A percentile compares a stretch with the other conserved stretches of the same genome.
These are phyloP conservation scores for Lagodon rhomboides DNA, from an alignment of 2,797 vertebrate species.

Conservation along the genomic window DNA sequence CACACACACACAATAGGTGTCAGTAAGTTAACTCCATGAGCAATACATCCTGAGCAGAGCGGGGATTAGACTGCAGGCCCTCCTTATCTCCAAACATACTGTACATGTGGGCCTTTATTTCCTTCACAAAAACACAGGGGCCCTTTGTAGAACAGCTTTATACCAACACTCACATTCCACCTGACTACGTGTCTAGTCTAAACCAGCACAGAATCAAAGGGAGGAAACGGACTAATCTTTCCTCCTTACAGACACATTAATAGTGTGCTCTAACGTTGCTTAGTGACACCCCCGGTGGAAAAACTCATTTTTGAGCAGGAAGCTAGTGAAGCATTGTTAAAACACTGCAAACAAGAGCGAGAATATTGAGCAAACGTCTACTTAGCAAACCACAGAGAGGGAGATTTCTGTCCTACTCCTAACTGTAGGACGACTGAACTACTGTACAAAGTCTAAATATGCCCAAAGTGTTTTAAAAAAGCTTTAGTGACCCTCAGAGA, in stretches of 20 bases:
- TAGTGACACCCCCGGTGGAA: constrained; percentile 76
- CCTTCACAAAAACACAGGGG: constrained; percentile 63
- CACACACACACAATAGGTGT: constrained; percentile 42
- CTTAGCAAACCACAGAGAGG: constrained; percentile 49
- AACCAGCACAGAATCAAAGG: constrained; percentile 71
- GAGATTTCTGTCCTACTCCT: constrained; percentile 39
- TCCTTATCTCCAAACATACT: constrained; percentile 58
- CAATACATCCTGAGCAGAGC: constrained; percentile 50
- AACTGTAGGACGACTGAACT: not conserved
- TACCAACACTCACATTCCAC: constrained; percentile 74
- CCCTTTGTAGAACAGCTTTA: constrained; percentile 63
- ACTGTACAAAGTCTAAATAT: too few relatives aligned
- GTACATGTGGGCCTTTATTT: constrained; percentile 59
- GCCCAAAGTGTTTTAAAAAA: constrained; percentile 28
- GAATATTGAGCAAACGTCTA: constrained; percentile 71
- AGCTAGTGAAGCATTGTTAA: constrained; percentile 75
- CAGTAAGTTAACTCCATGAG: constrained; percentile 50
- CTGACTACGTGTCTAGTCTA: constrained; percentile 69
- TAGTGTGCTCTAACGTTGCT: constrained; percentile 66
- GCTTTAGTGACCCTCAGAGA: constrained; percentile 40
- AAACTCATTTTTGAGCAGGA: constrained; percentile 78
- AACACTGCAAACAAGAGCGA: constrained; percentile 76
- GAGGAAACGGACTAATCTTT: constrained; percentile 78
- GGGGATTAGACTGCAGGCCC: constrained; percentile 39
- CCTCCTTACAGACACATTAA: constrained; percentile 69